Percentiles rank a stretch among this genome's conserved stretches.
phyloP scores from a whole-genome alignment of 2,113 vertebrate species.

The Rattus rattus region DNA sequence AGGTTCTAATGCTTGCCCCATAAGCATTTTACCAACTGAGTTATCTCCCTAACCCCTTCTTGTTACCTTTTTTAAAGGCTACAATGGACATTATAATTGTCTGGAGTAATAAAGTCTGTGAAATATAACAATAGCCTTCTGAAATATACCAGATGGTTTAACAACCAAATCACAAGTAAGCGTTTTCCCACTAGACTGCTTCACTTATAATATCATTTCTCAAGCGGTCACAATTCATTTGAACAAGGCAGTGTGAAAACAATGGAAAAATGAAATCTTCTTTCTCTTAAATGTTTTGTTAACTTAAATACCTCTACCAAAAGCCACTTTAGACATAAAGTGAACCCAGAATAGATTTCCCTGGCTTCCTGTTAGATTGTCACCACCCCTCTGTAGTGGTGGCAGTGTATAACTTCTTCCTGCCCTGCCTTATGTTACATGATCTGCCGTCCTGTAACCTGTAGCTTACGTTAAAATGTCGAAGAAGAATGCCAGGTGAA shows the following conservation, averaged over 20 bases:
- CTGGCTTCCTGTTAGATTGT: slow-evolving; percentile 51
- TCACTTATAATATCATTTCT: slow-evolving; percentile 68
- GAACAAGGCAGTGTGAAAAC: slow-evolving; percentile 63
- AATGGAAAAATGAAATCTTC: slow-evolving; percentile 56
- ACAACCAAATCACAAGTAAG: slow-evolving; percentile 72
- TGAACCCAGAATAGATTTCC: neutral
- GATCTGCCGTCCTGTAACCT: slow-evolving; percentile 23
- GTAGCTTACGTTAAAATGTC: slow-evolving; percentile 4
- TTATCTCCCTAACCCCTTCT: neutral
- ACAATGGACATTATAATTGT: slow-evolving; percentile 43
- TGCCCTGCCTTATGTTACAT: neutral
- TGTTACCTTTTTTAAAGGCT: slow-evolving; percentile 68
- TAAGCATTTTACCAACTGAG: neutral
- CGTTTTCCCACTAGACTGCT: slow-evolving; percentile 69
- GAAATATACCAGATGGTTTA: slow-evolving; percentile 73
- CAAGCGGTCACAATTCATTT: slow-evolving; percentile 71
- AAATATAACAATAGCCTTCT: slow-evolving; percentile 71
- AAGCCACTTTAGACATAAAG: slow-evolving; percentile 35
- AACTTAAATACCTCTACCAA: slow-evolving; percentile 35
- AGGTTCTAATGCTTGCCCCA: neutral
- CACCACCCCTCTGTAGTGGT: neutral
- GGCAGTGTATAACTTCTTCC: neutral
- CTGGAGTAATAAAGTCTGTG: slow-evolving; percentile 68
- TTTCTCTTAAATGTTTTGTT: slow-evolving; percentile 59
- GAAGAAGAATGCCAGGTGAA: slow-evolving; percentile 15